Base-by-base conservation (phyloP, 2,888 invertebrate genomes). In the Elysia crispata region DNA sequence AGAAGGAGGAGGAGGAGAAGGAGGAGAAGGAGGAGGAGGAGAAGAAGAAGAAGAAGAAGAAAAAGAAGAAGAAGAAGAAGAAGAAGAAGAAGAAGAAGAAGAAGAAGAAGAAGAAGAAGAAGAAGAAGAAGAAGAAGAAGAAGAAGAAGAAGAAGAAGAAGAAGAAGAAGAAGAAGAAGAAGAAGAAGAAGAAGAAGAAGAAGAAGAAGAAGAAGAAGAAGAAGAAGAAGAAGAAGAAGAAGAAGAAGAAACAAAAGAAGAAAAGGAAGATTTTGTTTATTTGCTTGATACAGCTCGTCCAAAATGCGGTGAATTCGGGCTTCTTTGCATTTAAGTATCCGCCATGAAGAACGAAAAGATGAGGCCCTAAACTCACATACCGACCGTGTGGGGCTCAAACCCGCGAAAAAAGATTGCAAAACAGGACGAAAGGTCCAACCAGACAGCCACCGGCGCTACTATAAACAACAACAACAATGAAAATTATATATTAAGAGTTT, bases 211-310 rank as follows among this genome's bases (percentile, higher is more conserved):
- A n/a, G 30, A 49, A 41, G 50, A 66, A 30, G 50, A 30, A 77
- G 50, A 67, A 28, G 28, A 25, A 49, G 23, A 41, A 20, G 23
- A 25, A 67, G 60, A 54, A 60, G n/a, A n/a, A n/a, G n/a, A n/a
- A n/a, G n/a, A n/a, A n/a, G n/a, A n/a, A n/a, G n/a, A n/a, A n/a
- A n/a, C 13, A 60, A 23, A 60, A 23, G 3, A 57, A 60, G 60
- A 54, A 54, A 3, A 77, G 18, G 25, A 20, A 67, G 49, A 77
- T 11, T 50, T n/a, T 67, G 77, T n/a, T n/a, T n/a, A n/a, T n/a
- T n/a, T n/a, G n/a, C n/a, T n/a, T n/a, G n/a, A n/a, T n/a, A n/a
- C n/a, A n/a, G n/a, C n/a, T n/a, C n/a, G n/a, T n/a, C n/a, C n/a
- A n/a, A n/a, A n/a, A n/a, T n/a, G n/a, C n/a, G n/a, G n/a, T n/a